Evolutionary conservation across 2,888 invertebrate genomes (phyloP).

Genomic region (Dorcus parallelipipedus): DNA sequence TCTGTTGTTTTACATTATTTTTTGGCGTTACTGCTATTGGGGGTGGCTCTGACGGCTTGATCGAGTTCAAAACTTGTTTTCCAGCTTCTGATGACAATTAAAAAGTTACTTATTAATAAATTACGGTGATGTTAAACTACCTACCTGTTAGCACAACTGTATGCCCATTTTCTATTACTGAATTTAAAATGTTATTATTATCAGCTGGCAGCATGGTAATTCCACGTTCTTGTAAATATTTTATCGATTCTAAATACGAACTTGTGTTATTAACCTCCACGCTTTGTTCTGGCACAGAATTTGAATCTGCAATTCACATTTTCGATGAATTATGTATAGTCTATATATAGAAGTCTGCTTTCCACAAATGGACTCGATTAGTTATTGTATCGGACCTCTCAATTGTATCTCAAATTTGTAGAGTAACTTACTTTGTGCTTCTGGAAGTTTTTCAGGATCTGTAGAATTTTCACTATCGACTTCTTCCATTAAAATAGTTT

Average conservation of each 20-base stretch:
- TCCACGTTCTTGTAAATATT: constrained; percentile 78
- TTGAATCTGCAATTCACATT: too few relatives aligned
- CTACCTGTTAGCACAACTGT: constrained; percentile 76
- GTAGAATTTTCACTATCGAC: constrained; percentile 25
- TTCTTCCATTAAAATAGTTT: constrained; percentile 25
- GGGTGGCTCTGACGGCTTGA: constrained; percentile 45
- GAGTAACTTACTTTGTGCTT: too few relatives aligned
- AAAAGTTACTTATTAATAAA: neutral
- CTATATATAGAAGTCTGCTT: too few relatives aligned
- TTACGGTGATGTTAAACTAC: neutral
- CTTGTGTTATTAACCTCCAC: neutral
- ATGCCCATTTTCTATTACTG: constrained; percentile 81
- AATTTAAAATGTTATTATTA: constrained; percentile 68
- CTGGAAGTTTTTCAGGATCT: constrained; percentile 17
- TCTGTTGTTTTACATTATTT: constrained; percentile 19
- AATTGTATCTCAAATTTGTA: too few relatives aligned
- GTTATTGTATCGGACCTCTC: too few relatives aligned
- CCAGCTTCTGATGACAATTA: constrained; percentile 60
- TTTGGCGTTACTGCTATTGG: constrained; percentile 35
- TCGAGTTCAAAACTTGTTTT: constrained; percentile 66
- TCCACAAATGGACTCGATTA: too few relatives aligned
- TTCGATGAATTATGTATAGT: too few relatives aligned
- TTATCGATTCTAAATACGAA: constrained; percentile 51
- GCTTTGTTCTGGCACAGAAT: neutral
- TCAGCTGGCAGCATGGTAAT: constrained; percentile 83